Evolutionary conservation across 2,113 vertebrate genomes (phyloP).

Genomic region (Trematomus loennbergii): DNA sequence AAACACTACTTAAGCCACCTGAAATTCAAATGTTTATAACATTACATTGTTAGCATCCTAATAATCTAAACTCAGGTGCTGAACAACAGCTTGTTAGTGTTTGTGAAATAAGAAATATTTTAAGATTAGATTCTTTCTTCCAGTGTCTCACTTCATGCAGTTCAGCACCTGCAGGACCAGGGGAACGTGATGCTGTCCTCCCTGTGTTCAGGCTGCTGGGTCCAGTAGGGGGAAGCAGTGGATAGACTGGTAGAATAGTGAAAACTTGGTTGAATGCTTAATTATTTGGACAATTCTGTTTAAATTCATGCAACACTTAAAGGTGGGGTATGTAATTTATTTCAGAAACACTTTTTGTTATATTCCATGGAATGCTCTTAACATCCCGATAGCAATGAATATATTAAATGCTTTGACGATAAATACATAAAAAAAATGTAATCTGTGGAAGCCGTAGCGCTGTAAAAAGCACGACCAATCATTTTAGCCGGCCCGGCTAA

Average conservation of each 20-base stretch:
- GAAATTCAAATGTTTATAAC: no score
- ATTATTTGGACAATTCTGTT: background rate
- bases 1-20: no score
- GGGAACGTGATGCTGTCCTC: background rate
- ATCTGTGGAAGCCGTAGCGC: no score
- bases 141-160: background rate
- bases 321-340: no score
- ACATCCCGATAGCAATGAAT: no score
- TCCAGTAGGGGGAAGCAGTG: slow-evolving; percentile 60
- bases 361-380: no score
- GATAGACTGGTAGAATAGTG: background rate
- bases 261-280: background rate
- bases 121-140: background rate
- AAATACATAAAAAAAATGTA: no score
- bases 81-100: background rate
- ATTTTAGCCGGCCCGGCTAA: no score
- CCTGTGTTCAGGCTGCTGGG: background rate
- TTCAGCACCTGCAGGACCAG: background rate
- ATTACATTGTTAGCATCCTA: background rate
- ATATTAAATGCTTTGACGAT: no score
- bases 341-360: no score
- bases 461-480: no score
- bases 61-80: background rate
- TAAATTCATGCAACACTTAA: background rate
- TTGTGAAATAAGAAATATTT: background rate